A percentile compares a stretch with the other conserved stretches of the same genome.
Evolutionary conservation across 2,797 vertebrate genomes (phyloP).

Genomic region (Cyprinodon diabolis): DNA sequence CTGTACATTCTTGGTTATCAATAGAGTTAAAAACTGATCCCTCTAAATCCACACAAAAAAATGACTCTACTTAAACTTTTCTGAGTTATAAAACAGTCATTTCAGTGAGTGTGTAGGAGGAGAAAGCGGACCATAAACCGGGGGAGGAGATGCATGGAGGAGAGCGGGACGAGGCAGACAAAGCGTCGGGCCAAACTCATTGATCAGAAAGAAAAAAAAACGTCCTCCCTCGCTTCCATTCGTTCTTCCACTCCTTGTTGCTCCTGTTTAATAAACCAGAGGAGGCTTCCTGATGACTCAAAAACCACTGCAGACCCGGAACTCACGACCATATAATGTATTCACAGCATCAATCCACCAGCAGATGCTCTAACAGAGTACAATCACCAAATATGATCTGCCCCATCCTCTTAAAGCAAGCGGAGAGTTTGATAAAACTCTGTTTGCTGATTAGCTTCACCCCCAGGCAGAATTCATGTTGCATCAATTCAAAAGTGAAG

Average conservation of each 20-base stretch:
- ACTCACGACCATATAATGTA: constrained; percentile 32
- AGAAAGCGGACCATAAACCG: constrained; percentile 8
- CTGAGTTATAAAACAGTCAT: constrained; percentile 42
- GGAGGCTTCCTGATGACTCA: constrained; percentile 64
- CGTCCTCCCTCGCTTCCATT: constrained; percentile 53
- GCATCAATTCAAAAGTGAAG: constrained; percentile 29
- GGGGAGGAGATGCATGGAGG: constrained; percentile 56
- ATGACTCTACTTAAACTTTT: constrained; percentile 34
- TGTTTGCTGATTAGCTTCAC: neutral
- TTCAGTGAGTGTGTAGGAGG: constrained; percentile 51
- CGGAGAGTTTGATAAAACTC: neutral
- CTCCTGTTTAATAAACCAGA: constrained; percentile 40
- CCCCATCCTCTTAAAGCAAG: constrained; percentile 1
- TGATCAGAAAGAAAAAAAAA: constrained; percentile 42
- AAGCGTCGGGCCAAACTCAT: constrained; percentile 53
- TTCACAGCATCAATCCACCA: constrained; percentile 36
- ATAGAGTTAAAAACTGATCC: neutral
- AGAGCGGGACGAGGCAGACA: constrained; percentile 58
- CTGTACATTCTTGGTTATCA: neutral
- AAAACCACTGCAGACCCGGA: constrained; percentile 28
- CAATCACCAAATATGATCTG: constrained; percentile 1
- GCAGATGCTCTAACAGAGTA: neutral
- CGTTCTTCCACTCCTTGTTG: constrained; percentile 48
- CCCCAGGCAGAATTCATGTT: constrained; percentile 25
- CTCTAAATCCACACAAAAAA: too few species aligned